A percentile compares a stretch with the other conserved stretches of the same genome.
These are phyloP conservation scores for Plebejus argus DNA, from an alignment of 2,888 invertebrate genomes.

Conservation along the genomic window DNA sequence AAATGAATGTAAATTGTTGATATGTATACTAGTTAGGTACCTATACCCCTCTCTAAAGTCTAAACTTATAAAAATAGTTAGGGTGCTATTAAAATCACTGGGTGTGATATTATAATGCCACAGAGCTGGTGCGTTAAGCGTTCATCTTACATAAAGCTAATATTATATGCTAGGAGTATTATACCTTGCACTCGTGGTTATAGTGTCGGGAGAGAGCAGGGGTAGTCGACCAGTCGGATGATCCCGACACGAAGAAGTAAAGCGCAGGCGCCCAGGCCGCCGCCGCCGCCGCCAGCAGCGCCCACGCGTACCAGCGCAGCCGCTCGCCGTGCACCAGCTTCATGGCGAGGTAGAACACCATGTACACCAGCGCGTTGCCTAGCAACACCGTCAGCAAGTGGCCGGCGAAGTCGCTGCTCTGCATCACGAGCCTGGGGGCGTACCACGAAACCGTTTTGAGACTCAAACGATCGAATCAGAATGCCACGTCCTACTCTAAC, in stretches of 20 bases:
- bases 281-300: slow-evolving; percentile 83
- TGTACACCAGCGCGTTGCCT: slow-evolving; percentile 90
- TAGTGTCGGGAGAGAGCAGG: slow-evolving; percentile 80
- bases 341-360: slow-evolving; percentile 91
- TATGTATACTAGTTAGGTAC: too few species aligned
- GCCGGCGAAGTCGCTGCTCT: slow-evolving; percentile 88
- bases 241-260: slow-evolving; percentile 71
- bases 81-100: too few species aligned
- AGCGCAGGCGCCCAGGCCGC: slow-evolving; percentile 86
- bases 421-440: slow-evolving; percentile 71
- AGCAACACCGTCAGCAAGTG: slow-evolving; percentile 90
- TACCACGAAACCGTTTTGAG: too few species aligned
- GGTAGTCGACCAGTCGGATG: slow-evolving; percentile 67
- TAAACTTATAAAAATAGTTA: too few species aligned
- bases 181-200: slow-evolving; percentile 72
- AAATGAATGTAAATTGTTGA: neutral
- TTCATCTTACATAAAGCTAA: too few species aligned
- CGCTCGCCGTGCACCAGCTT: slow-evolving; percentile 88
- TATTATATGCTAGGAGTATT: neutral
- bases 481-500: too few species aligned
- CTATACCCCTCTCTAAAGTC: too few species aligned
- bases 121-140: too few species aligned
- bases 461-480: too few species aligned
- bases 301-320: slow-evolving; percentile 80
- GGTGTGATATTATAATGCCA: too few species aligned